phyloP scores from a whole-genome alignment of 2,113 vertebrate genomes.

The Tachysurus fulvidraco region DNA sequence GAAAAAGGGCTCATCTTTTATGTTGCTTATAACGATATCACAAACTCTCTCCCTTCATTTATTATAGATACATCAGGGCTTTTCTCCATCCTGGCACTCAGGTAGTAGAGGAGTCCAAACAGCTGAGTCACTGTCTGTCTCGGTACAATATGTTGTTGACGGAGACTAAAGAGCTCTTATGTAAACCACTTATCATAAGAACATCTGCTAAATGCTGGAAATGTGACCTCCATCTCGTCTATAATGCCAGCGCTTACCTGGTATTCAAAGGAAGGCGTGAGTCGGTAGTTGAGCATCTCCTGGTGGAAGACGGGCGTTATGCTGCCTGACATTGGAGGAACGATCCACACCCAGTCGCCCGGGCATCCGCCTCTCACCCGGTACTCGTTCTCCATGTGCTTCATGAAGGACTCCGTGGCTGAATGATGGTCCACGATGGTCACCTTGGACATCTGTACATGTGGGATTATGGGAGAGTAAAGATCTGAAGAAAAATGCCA shows the following conservation, averaged over 20 bases:
- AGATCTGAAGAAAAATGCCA: background rate
- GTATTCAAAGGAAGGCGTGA: constrained; percentile 95
- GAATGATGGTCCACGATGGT: constrained; percentile 99
- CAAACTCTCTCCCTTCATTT: background rate
- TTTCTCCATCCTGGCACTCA: background rate
- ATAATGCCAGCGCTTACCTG: constrained; percentile 76
- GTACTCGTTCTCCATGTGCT: constrained; percentile 98
- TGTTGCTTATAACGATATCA: background rate
- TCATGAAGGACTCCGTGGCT: constrained; percentile 97
- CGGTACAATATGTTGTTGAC: background rate
- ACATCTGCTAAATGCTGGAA: background rate
- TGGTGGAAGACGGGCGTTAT: constrained; percentile 98
- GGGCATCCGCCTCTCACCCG: constrained; percentile 93
- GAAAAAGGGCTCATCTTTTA: background rate
- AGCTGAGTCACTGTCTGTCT: background rate
- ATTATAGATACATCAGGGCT: background rate
- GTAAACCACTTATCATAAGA: background rate
- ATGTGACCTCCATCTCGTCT: background rate
- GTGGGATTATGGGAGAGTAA: background rate
- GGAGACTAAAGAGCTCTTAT: background rate
- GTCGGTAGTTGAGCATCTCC: constrained; percentile 97
- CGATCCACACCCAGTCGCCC: constrained; percentile 97
- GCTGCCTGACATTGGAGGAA: constrained; percentile 96
- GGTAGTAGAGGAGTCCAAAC: background rate
- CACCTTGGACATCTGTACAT: constrained; percentile 85